Percentiles rank a stretch among this genome's conserved stretches.
These are phyloP conservation scores for Mizuhopecten yessoensis DNA, from an alignment of 1,140 invertebrate species.

Conservation along the genomic window DNA sequence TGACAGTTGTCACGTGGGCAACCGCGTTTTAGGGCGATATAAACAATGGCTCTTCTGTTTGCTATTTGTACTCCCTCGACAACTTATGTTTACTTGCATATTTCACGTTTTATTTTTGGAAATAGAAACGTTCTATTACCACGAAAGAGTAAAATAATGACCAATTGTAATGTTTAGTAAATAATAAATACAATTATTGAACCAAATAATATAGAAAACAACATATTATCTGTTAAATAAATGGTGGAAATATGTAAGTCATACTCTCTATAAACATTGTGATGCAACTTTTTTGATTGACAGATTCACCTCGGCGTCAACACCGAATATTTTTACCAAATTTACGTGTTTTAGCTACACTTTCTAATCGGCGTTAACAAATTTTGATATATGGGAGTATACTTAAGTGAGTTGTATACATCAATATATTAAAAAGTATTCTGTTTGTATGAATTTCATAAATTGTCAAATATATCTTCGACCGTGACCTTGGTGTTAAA, in stretches of 20 bases:
- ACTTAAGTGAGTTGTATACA: slow-evolving; percentile 1
- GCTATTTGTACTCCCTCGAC: background rate
- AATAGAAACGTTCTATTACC: background rate
- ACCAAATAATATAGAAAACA: background rate
- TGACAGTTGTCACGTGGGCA: slow-evolving; percentile 36
- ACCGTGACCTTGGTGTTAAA: background rate
- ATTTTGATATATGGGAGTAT: background rate
- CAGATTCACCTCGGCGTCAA: background rate
- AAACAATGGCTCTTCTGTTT: background rate
- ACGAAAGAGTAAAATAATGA: background rate
- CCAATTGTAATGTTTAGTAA: background rate
- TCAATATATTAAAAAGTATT: background rate
- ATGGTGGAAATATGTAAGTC: background rate
- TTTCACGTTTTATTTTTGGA: background rate
- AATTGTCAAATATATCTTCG: slow-evolving; percentile 6
- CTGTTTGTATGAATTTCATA: background rate
- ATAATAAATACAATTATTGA: background rate
- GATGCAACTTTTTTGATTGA: slow-evolving; percentile 39
- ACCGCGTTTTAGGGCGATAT: slow-evolving; percentile 31
- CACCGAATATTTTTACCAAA: background rate
- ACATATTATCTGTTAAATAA: background rate
- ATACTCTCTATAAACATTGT: slow-evolving; percentile 24
- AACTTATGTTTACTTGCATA: background rate
- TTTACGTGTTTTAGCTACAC: background rate
- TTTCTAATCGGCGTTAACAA: background rate